Evolutionary conservation across 2,888 invertebrate species (phyloP).

Genomic region (Hirtodrosophila trivittata): DNA sequence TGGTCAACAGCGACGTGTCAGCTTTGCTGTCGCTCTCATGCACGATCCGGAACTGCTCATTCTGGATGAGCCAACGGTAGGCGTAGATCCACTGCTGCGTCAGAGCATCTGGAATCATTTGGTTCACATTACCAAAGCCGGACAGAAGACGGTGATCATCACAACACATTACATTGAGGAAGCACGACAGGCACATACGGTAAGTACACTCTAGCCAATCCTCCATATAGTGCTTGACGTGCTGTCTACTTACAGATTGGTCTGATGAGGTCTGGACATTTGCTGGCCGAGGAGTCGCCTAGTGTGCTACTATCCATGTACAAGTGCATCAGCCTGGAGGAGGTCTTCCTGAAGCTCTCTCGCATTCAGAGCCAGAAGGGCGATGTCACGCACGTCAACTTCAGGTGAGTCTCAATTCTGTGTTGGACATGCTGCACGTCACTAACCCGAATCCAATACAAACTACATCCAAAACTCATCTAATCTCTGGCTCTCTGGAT

Average conservation of each 20-base stretch:
- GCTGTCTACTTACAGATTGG: constrained; percentile 89
- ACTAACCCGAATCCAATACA: constrained; percentile 25
- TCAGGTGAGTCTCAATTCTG: constrained; percentile 78
- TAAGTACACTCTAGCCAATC: constrained; percentile 84
- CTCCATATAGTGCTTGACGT: neutral
- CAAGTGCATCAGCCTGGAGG: constrained; percentile 93
- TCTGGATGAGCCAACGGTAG: constrained; percentile 96
- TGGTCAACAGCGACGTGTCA: constrained; percentile 95
- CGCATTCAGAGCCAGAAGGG: constrained; percentile 90
- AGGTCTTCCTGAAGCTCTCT: constrained; percentile 95
- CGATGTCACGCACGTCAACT: constrained; percentile 83
- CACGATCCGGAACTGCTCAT: constrained; percentile 96
- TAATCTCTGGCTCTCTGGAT: constrained; percentile 26
- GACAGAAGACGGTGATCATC: constrained; percentile 95
- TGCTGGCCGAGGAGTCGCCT: constrained; percentile 96
- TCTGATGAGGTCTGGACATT: constrained; percentile 95
- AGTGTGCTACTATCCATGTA: constrained; percentile 92
- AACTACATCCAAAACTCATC: constrained; percentile 19
- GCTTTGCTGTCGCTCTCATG: constrained; percentile 95
- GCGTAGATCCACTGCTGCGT: constrained; percentile 94
- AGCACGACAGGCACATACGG: constrained; percentile 94
- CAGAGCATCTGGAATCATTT: constrained; percentile 98
- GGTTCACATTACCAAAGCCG: constrained; percentile 94
- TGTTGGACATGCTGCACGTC: constrained; percentile 38
- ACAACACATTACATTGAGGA: constrained; percentile 98